A percentile compares a stretch with the other conserved stretches of the same genome.
These are phyloP conservation scores for Columba janthina DNA, from an alignment of 2,113 vertebrate genomes.

Conservation along the genomic window DNA sequence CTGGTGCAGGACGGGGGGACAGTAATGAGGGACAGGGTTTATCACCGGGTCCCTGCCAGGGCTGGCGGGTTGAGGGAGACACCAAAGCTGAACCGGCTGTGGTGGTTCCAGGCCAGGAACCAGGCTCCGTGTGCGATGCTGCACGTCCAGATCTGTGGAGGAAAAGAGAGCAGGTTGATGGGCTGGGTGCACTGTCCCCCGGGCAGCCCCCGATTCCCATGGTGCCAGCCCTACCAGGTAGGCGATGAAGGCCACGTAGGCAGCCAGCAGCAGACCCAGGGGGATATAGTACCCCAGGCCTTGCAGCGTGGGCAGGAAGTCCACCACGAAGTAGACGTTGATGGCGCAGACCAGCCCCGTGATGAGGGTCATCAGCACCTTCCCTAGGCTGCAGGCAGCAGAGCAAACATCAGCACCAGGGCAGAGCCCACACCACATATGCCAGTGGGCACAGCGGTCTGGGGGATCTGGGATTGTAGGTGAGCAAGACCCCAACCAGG, in stretches of 20 bases:
- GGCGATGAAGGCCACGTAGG: conserved; percentile 39
- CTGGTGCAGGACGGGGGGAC: neutral
- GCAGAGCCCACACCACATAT: neutral
- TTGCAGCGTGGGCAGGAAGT: conserved; percentile 60
- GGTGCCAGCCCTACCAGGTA: neutral
- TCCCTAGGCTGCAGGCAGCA: conserved; percentile 44
- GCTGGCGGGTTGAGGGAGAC: neutral
- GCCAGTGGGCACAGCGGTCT: neutral
- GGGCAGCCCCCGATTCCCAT: rapidly evolving
- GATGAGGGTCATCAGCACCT: conserved; percentile 68
- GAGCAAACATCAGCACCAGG: neutral
- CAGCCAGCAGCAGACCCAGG: conserved; percentile 23
- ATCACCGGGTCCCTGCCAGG: neutral
- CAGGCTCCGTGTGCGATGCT: conserved; percentile 59
- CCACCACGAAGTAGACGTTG: conserved; percentile 77
- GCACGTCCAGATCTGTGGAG: conserved; percentile 75
- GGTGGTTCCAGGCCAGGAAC: conserved; percentile 43
- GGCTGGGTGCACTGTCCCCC: rapidly evolving
- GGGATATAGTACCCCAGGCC: conserved; percentile 60
- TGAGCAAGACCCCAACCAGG: rapidly evolving
- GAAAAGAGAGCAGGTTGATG: neutral
- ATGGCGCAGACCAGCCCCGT: conserved; percentile 67
- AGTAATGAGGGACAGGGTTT: neutral
- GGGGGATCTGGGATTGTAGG: neutral
- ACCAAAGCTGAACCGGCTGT: conserved; percentile 67